Percentiles rank a stretch among this genome's conserved stretches.
These are phyloP conservation scores for Zaprionus inermis DNA, from an alignment of 1,140 invertebrate species.

Conservation along the genomic window DNA sequence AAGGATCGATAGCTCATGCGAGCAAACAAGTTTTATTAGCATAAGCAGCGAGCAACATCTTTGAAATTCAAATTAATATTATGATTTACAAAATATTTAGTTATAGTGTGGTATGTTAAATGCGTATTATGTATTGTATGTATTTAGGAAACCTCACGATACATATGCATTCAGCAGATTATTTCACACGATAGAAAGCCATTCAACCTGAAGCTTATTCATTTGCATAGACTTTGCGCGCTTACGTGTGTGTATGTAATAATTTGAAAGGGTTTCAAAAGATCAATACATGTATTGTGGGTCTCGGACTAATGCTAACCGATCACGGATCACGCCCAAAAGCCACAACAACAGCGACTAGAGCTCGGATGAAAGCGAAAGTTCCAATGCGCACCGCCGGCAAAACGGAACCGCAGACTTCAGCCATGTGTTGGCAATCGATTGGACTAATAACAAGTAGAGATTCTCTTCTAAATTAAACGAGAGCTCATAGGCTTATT, in stretches of 20 bases:
- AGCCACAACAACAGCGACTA: slow-evolving; percentile 1
- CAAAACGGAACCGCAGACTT: not conserved
- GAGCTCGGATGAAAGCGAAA: slow-evolving; percentile 57
- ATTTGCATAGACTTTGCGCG: slow-evolving; percentile 54
- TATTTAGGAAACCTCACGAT: slow-evolving; percentile 2
- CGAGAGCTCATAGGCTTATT: not conserved
- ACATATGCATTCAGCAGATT: slow-evolving; percentile 7
- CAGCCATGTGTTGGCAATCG: not conserved
- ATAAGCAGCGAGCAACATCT: slow-evolving; percentile 44
- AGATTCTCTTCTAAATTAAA: not conserved
- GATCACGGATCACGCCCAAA: slow-evolving; percentile 36
- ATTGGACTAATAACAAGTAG: not conserved
- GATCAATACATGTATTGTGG: slow-evolving; percentile 1
- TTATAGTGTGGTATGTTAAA: slow-evolving; percentile 12
- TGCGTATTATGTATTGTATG: not conserved
- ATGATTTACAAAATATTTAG: slow-evolving; percentile 69
- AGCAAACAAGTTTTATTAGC: slow-evolving; percentile 67
- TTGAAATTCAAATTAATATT: slow-evolving; percentile 58
- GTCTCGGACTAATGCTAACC: not conserved
- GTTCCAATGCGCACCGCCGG: slow-evolving; percentile 16
- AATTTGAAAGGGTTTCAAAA: slow-evolving; percentile 69
- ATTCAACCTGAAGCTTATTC: slow-evolving; percentile 9
- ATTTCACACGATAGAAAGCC: slow-evolving; percentile 69
- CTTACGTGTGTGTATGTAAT: slow-evolving; percentile 29
- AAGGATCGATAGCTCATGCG: slow-evolving; percentile 42